These are phyloP conservation scores for Tringa solitaria DNA, from an alignment of 2,113 vertebrate genomes.

Conservation along the genomic window DNA sequence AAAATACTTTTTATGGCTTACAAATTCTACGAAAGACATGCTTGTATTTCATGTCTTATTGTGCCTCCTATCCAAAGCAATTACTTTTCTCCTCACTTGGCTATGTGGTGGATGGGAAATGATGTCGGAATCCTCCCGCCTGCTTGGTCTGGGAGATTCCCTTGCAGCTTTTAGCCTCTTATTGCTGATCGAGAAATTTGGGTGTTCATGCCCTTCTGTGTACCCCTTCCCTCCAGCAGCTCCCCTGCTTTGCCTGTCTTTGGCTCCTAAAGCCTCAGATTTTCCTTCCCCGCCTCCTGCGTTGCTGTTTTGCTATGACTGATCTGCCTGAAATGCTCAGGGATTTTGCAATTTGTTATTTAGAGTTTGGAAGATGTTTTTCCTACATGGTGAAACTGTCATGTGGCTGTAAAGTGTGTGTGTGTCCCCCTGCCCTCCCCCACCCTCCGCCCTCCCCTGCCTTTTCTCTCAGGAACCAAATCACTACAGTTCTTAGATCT, in stretches of 20 bases:
- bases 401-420: neutral
- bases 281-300: neutral
- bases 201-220: rapidly evolving
- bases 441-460: neutral
- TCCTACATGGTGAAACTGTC: neutral
- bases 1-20: conserved; percentile 29
- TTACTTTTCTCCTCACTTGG: neutral
- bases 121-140: neutral
- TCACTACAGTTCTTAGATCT: neutral
- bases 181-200: neutral
- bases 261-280: neutral
- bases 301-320: neutral
- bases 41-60: conserved; percentile 39
- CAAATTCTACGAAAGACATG: neutral
- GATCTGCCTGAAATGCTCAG: neutral
- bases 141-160: neutral
- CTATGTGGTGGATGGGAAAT: neutral
- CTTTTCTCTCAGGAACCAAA: conserved; percentile 19
- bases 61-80: conserved; percentile 15
- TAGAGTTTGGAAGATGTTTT: neutral
- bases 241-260: neutral
- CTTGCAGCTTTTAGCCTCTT: neutral
- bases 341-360: conserved; percentile 17
- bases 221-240: neutral
- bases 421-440: too few species aligned